Conservation (phyloP, 2,888 invertebrate genomes). For the Syrista parreyssii region DNA sequence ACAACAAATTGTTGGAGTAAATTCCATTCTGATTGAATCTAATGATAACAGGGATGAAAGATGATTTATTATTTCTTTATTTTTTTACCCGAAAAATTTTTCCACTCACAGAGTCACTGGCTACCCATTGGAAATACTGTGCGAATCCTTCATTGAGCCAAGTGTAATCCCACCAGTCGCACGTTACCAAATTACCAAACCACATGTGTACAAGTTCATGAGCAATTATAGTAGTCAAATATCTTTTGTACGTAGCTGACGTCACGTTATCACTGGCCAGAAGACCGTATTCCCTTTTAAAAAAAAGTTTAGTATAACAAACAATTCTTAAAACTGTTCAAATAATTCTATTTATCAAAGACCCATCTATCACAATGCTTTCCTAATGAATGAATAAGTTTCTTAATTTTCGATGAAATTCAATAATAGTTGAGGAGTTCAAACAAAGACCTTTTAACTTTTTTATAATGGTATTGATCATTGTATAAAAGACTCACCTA, state of each 20-base stretch:
- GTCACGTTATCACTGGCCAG: conserved; percentile 35
- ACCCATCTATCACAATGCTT: conserved; percentile 55
- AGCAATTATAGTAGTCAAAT: conserved; percentile 81
- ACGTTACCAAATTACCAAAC: conserved; percentile 83
- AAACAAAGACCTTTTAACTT: neutral
- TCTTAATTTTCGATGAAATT: neutral
- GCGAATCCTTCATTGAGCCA: conserved; percentile 92
- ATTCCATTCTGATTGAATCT: conserved; percentile 76
- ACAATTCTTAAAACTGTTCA: neutral
- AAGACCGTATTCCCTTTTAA: conserved; percentile 36
- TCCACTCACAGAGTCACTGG: conserved; percentile 66
- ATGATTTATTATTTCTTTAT: neutral
- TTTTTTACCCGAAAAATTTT: conserved; percentile 19
- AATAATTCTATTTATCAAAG: conserved; percentile 34
- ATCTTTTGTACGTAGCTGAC: conserved; percentile 67
- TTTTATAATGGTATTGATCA: neutral
- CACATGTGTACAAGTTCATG: conserved; percentile 89
- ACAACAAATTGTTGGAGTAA: conserved; percentile 77
- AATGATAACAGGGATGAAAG: neutral
- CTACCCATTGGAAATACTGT: conserved; percentile 67
- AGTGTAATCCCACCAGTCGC: conserved; percentile 89
- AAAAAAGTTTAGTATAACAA: neutral
- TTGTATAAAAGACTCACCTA: conserved; percentile 64
- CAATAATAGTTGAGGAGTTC: neutral
- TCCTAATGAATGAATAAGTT: neutral